These are phyloP conservation scores for Pycnonotus jocosus DNA, from an alignment of 2,113 vertebrate species.

Conservation along the genomic window DNA sequence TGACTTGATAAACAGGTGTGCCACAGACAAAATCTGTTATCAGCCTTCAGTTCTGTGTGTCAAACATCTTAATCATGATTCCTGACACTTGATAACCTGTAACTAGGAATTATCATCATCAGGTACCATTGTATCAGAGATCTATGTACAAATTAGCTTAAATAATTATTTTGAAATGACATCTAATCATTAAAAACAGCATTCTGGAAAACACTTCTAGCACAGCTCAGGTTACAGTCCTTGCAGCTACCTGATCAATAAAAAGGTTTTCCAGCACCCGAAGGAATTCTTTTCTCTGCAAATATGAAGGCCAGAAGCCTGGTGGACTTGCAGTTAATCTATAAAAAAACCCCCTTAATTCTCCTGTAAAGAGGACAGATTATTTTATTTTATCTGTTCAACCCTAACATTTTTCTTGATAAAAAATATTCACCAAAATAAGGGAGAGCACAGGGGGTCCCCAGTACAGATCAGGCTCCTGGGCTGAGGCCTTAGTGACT, in stretches of 20 bases:
- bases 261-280: background rate
- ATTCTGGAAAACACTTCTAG: background rate
- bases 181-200: background rate
- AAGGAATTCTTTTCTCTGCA: background rate
- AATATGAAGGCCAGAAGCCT: background rate
- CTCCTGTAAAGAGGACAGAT: background rate
- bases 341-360: background rate
- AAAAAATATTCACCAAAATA: background rate
- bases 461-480: background rate
- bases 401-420: background rate
- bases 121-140: background rate
- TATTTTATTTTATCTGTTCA: background rate
- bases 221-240: background rate
- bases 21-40: background rate
- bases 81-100: background rate
- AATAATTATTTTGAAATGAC: conserved; percentile 20
- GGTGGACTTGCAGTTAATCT: background rate
- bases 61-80: conserved; percentile 4
- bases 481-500: background rate
- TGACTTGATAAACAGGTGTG: background rate
- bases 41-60: background rate
- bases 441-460: background rate
- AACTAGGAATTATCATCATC: conserved; percentile 26
- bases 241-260: background rate
- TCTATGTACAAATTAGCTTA: background rate